Evolutionary conservation across 2,797 vertebrate genomes (phyloP).

Genomic region (Sparus aurata): DNA sequence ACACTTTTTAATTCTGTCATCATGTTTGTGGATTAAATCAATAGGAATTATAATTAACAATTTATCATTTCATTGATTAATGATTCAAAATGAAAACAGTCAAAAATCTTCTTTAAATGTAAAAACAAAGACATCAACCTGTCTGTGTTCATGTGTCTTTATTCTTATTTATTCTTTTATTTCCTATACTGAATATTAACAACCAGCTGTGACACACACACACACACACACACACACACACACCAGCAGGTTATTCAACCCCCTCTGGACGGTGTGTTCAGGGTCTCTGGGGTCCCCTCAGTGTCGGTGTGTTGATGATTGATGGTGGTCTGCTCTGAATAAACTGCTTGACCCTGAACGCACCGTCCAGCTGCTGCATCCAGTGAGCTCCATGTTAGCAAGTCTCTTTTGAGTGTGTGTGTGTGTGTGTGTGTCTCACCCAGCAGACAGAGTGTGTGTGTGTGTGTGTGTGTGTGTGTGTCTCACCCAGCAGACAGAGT

Average conservation of each 20-base stretch:
- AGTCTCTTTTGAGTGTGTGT: too few relatives aligned
- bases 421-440: conserved; percentile 1
- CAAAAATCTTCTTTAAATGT: too few relatives aligned
- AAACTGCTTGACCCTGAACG: conserved; percentile 13
- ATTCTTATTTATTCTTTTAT: conserved; percentile 29
- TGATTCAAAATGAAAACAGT: too few relatives aligned
- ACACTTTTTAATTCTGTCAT: neutral
- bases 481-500: neutral
- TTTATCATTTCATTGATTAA: too few relatives aligned
- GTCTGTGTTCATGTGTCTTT: conserved; percentile 10
- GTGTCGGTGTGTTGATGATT: conserved; percentile 11
- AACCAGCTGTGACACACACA: conserved; percentile 62
- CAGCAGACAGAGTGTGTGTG: conserved; percentile 20
- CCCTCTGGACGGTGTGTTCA: conserved; percentile 25
- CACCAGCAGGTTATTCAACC: conserved; percentile 20
- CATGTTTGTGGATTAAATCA: too few relatives aligned
- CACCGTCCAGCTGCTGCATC: neutral
- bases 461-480: conserved; percentile 16
- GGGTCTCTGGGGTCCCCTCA: neutral
- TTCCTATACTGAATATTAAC: conserved; percentile 55
- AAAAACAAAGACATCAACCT: too few relatives aligned
- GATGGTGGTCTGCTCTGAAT: conserved; percentile 22
- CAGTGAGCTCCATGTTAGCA: too few relatives aligned
- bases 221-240: conserved; percentile 29
- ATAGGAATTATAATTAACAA: too few relatives aligned